These are phyloP conservation scores for Leucophenga maculata DNA, from an alignment of 2,888 invertebrate species.

Conservation along the genomic window DNA sequence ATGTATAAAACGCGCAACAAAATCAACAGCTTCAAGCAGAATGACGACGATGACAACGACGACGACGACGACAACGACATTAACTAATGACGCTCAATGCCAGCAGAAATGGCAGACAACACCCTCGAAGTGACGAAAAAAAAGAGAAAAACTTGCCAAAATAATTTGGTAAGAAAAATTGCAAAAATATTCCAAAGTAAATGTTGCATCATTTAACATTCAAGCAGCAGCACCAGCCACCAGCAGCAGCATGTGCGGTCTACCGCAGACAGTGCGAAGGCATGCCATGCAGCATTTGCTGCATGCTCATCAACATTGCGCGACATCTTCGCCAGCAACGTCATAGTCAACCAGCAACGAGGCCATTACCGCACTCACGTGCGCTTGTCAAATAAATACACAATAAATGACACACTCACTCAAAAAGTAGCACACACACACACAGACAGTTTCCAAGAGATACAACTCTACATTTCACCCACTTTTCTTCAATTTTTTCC, in stretches of 20 bases:
- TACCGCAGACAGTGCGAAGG: conserved; percentile 1
- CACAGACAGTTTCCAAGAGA: background rate
- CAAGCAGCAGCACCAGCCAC: conserved; percentile 25
- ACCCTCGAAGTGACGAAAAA: conserved; percentile 15
- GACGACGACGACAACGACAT: conserved; percentile 44
- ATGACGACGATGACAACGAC: conserved; percentile 44
- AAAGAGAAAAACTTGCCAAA: conserved; percentile 25
- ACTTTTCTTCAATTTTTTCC: background rate
- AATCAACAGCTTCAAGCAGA: background rate
- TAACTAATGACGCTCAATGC: conserved; percentile 50
- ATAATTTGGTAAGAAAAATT: conserved; percentile 44
- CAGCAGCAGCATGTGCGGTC: background rate
- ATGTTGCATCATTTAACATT: conserved; percentile 53
- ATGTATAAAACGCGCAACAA: no score
- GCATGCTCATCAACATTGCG: background rate
- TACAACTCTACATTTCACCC: background rate
- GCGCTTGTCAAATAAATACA: conserved; percentile 57
- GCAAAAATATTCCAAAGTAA: conserved; percentile 42
- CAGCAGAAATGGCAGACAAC: conserved; percentile 11
- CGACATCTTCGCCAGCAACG: conserved; percentile 24
- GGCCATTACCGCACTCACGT: conserved; percentile 36
- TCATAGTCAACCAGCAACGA: conserved; percentile 10
- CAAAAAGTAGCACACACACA: conserved; percentile 41
- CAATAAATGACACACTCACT: conserved; percentile 57
- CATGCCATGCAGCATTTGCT: background rate